phyloP scores from a whole-genome alignment of 2,888 invertebrate genomes.

The Nephrotoma appendiculata region DNA sequence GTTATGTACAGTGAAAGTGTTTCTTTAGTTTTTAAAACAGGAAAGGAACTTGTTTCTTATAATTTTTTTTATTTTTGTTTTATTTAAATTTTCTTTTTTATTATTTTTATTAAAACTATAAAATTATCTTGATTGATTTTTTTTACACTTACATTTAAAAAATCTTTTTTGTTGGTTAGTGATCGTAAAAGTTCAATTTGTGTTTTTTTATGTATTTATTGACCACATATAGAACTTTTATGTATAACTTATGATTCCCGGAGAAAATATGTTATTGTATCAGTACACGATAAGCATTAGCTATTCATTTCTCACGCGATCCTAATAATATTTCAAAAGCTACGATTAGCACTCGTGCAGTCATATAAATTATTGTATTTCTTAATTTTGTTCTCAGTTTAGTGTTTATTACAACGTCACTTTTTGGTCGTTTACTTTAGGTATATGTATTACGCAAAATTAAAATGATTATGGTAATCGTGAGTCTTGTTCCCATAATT shows the following conservation, averaged over 20 bases:
- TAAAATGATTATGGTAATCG: too few relatives aligned
- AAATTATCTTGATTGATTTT: slow-evolving; percentile 1
- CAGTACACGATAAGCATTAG: too few relatives aligned
- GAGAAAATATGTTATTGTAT: background rate
- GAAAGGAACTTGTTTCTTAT: background rate
- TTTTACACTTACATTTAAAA: background rate
- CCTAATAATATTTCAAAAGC: background rate
- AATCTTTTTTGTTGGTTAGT: background rate
- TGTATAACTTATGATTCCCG: background rate
- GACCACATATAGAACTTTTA: background rate
- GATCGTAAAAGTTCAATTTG: background rate
- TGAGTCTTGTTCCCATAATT: too few relatives aligned
- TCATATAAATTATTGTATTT: too few relatives aligned
- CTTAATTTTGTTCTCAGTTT: too few relatives aligned
- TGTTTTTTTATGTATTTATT: background rate
- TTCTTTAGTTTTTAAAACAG: background rate
- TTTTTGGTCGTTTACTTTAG: too few relatives aligned
- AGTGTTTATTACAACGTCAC: too few relatives aligned
- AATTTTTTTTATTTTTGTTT: background rate
- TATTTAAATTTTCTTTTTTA: background rate
- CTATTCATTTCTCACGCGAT: background rate
- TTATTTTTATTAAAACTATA: background rate
- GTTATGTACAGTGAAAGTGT: background rate
- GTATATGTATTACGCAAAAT: too few relatives aligned
- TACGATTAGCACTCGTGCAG: too few relatives aligned